Percentiles rank a stretch among this genome's conserved stretches.
Conservation (phyloP, 2,113 vertebrate species). For the Trichechus manatus region DNA sequence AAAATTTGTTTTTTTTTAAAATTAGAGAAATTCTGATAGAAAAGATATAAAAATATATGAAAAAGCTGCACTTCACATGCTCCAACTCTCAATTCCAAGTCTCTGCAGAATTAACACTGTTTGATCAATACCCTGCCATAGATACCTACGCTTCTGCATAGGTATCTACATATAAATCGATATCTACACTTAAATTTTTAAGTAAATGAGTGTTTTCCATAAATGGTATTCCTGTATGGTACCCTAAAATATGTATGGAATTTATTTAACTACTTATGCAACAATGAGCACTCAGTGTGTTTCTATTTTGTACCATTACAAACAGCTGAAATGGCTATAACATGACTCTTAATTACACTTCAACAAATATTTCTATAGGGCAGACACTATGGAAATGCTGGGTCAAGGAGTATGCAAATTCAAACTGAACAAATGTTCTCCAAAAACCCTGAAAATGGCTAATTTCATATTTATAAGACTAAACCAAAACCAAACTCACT, state of each 20-base stretch:
- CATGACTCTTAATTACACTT: background rate
- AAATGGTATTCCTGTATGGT: too few relatives aligned
- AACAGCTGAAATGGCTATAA: constrained; percentile 13
- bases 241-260: background rate
- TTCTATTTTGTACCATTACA: background rate
- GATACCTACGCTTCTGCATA: constrained; percentile 14
- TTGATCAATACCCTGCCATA: background rate
- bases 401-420: background rate
- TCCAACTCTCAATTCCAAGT: constrained; percentile 22
- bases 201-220: background rate
- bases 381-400: background rate
- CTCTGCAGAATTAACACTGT: background rate
- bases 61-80: background rate
- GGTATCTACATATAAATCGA: background rate
- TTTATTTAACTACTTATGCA: background rate
- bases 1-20: background rate
- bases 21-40: background rate
- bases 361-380: background rate
- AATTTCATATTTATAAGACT: constrained; percentile 5
- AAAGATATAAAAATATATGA: constrained; percentile 14
- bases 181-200: background rate
- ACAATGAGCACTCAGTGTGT: background rate
- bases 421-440: constrained; percentile 13
- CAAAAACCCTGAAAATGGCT: background rate
- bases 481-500: background rate